phyloP scores from a whole-genome alignment of 2,113 vertebrate genomes.

The Phoxinus phoxinus region DNA sequence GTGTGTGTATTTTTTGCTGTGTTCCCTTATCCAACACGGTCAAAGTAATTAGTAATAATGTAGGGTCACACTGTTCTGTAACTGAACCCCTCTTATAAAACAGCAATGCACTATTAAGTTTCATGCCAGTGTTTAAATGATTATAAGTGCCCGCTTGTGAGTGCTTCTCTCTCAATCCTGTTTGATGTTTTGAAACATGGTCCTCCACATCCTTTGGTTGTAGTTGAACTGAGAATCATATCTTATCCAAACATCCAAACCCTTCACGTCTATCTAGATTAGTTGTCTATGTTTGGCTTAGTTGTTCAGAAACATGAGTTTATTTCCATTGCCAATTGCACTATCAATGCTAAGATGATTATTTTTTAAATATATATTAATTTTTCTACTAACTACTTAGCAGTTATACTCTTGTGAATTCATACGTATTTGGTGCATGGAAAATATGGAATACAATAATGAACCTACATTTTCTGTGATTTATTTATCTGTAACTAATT shows the following conservation, averaged over 20 bases:
- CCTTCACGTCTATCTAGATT: background rate
- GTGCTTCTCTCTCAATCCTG: background rate
- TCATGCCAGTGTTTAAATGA: conserved; percentile 29
- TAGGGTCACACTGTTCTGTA: conserved; percentile 8
- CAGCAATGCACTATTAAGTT: conserved; percentile 8
- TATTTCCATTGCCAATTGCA: background rate
- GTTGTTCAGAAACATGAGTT: conserved; percentile 6
- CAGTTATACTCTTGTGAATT: background rate
- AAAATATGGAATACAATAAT: background rate
- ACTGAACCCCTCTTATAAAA: conserved; percentile 32
- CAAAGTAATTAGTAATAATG: conserved; percentile 20
- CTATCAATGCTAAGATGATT: background rate
- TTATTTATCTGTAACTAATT: background rate
- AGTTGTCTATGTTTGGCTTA: background rate
- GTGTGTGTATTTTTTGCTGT: background rate
- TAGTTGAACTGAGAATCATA: background rate
- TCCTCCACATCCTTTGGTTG: background rate
- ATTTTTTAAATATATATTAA: background rate
- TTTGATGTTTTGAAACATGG: conserved; percentile 18
- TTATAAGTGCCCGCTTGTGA: conserved; percentile 17
- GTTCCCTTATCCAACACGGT: conserved; percentile 11
- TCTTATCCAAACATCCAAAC: background rate
- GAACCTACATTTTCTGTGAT: background rate
- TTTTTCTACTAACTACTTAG: background rate
- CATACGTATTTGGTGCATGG: background rate